Conservation (phyloP, 1,140 invertebrate species). For the Habropoda laboriosa region DNA sequence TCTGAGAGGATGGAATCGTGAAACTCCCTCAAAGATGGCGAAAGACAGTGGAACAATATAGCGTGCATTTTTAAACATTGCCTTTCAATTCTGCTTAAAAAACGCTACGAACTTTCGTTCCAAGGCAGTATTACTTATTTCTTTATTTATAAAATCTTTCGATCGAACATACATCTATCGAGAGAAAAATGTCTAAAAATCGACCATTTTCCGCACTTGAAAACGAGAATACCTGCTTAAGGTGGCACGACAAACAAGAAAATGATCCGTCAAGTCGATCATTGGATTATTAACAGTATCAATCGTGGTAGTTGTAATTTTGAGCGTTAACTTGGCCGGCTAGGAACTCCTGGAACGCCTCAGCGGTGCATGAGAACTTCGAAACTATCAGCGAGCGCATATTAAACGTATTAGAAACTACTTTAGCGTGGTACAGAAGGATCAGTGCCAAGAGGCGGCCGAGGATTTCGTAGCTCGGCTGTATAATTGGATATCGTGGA, state of each 20-base stretch:
- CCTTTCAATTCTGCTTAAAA: too few relatives aligned
- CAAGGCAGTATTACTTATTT: too few relatives aligned
- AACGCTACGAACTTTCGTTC: too few relatives aligned
- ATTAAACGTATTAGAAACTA: constrained; percentile 12
- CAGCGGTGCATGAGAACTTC: background rate
- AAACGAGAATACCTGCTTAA: background rate
- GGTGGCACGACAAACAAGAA: background rate
- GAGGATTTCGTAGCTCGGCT: background rate
- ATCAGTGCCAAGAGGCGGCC: background rate
- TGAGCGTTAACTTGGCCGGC: background rate
- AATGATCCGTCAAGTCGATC: background rate
- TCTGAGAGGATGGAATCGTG: too few relatives aligned
- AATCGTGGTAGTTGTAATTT: background rate
- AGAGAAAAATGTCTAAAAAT: too few relatives aligned
- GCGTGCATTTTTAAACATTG: too few relatives aligned
- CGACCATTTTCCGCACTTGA: too few relatives aligned
- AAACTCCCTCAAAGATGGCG: too few relatives aligned
- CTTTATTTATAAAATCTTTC: too few relatives aligned
- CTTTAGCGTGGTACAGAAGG: background rate
- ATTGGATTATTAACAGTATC: constrained; percentile 1
- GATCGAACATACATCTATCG: too few relatives aligned
- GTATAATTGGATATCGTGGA: background rate
- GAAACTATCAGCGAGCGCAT: background rate
- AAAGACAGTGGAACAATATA: too few relatives aligned
- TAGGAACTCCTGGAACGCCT: too few relatives aligned